phyloP scores from a whole-genome alignment of 2,113 vertebrate genomes.

The Zapus hudsonius region DNA sequence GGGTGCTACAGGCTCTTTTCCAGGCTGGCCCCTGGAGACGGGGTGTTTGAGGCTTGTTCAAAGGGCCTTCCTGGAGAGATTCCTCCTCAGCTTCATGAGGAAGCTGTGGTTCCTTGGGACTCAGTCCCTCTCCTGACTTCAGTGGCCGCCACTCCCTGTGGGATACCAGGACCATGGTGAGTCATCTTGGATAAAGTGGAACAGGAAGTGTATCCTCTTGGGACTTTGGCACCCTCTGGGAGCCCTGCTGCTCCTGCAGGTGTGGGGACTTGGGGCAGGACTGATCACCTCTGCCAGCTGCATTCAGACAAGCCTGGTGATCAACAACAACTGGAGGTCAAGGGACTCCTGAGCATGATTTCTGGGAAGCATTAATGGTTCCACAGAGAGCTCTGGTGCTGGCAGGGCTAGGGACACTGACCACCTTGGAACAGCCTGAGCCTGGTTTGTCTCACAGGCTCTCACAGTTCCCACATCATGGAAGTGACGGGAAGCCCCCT shows the following conservation, averaged over 20 bases:
- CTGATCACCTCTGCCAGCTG: background rate
- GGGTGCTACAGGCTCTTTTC: too few species aligned
- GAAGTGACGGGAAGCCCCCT: background rate
- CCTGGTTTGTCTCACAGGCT: background rate
- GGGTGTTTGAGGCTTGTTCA: background rate
- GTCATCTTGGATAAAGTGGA: fast-evolving
- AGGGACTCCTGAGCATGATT: background rate
- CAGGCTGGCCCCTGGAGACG: too few species aligned
- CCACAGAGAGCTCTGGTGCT: background rate
- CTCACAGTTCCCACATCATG: background rate
- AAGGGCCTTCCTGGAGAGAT: background rate
- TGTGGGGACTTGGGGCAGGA: background rate
- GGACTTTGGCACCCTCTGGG: background rate
- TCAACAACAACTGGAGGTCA: background rate
- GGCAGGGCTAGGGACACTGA: background rate
- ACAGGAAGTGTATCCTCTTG: background rate
- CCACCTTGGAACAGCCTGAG: background rate
- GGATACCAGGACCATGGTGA: background rate
- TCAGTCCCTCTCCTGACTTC: too few species aligned
- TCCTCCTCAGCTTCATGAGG: background rate
- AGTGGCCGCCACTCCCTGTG: too few species aligned
- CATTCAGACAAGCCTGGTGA: too few species aligned
- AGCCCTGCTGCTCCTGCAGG: too few species aligned
- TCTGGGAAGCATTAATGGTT: background rate
- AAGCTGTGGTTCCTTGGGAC: background rate